A percentile compares a stretch with the other conserved stretches of the same genome.
phyloP scores from a whole-genome alignment of 2,797 vertebrate species.

The Psittacula echo region DNA sequence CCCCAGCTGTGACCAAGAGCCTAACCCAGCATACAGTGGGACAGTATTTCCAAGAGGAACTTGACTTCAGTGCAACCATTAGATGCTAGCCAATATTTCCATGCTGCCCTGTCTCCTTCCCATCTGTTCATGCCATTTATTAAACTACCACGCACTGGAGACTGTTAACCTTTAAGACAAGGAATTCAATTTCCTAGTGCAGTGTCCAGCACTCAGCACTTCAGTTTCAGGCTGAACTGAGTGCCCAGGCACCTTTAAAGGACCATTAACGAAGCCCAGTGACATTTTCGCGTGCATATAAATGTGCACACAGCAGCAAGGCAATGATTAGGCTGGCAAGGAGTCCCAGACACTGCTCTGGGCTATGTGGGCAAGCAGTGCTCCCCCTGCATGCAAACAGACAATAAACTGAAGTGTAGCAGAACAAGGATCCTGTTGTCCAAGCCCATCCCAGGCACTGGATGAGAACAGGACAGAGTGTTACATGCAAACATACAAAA shows the following conservation, averaged over 20 bases:
- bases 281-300: constrained; percentile 31
- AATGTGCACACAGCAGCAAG: constrained; percentile 7
- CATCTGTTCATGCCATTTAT: constrained; percentile 48
- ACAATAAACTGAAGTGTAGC: constrained; percentile 39
- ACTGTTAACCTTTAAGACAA: constrained; percentile 46
- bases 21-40: not conserved
- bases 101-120: not conserved
- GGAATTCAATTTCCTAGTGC: constrained; percentile 29
- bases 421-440: constrained; percentile 63
- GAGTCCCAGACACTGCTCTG: not conserved
- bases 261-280: not conserved
- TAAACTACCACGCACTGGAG: not conserved
- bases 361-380: constrained; percentile 14
- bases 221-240: constrained; percentile 3
- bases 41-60: not conserved
- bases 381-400: not conserved
- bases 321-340: not conserved
- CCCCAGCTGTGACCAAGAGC: not conserved
- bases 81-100: not conserved
- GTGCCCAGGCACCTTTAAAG: constrained; percentile 25
- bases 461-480: constrained; percentile 33
- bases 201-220: not conserved
- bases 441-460: not conserved
- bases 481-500: constrained; percentile 20
- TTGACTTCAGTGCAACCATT: not conserved